These are phyloP conservation scores for Onychomys leucogaster DNA, from an alignment of 2,797 vertebrate species.

Conservation along the genomic window DNA sequence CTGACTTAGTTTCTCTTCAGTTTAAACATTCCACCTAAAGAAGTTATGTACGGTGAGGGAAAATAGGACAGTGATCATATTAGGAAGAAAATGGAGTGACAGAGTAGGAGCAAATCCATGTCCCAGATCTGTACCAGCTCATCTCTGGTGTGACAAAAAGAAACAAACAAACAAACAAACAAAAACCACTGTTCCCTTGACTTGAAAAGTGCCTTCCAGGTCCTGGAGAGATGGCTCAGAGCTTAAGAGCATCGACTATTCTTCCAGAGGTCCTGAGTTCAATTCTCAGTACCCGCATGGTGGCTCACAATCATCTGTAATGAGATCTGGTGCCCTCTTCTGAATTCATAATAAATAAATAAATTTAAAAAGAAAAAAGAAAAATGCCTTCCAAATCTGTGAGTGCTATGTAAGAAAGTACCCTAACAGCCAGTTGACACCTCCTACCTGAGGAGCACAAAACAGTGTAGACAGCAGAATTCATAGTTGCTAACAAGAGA, in stretches of 20 bases:
- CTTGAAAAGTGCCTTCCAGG: conserved; percentile 55
- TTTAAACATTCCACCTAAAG: not conserved
- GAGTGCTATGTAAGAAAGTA: conserved; percentile 57
- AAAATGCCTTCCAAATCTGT: conserved; percentile 33
- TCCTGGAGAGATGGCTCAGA: too few relatives aligned
- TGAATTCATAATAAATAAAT: too few relatives aligned
- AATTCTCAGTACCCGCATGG: too few relatives aligned
- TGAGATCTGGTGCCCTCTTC: too few relatives aligned
- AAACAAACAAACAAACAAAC: too few relatives aligned
- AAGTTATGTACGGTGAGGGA: not conserved
- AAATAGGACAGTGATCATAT: not conserved
- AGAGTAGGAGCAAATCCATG: not conserved
- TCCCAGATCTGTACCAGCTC: not conserved
- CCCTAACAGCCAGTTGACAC: conserved; percentile 6
- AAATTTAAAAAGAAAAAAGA: too few relatives aligned
- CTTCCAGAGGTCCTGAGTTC: too few relatives aligned
- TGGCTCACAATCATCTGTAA: too few relatives aligned
- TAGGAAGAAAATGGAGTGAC: not conserved
- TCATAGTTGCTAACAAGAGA: not conserved
- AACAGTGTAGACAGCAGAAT: conserved; percentile 1
- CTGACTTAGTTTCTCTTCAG: not conserved
- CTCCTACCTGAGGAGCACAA: conserved; percentile 51
- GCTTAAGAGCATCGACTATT: too few relatives aligned
- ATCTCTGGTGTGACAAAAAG: not conserved
- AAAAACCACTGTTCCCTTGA: conserved; percentile 5